A percentile compares a stretch with the other conserved stretches of the same genome.
Conservation (phyloP, 2,113 vertebrate genomes). For the Psophia crepitans region DNA sequence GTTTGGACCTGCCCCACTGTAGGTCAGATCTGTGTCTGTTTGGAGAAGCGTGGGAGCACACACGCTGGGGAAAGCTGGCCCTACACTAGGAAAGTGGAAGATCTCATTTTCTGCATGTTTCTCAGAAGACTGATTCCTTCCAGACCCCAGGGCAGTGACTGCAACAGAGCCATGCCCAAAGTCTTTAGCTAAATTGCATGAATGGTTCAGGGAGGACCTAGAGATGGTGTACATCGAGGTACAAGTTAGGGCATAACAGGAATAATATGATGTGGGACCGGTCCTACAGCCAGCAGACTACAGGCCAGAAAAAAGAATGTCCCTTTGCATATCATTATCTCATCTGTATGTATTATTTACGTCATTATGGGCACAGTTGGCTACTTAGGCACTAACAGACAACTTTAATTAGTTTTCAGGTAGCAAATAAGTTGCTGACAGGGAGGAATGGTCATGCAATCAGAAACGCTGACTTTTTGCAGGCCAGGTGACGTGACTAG, state of each 20-base stretch:
- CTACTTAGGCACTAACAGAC: background rate
- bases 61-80: rapidly evolving
- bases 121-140: background rate
- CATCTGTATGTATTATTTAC: background rate
- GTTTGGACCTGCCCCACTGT: background rate
- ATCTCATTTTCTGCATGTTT: background rate
- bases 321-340: background rate
- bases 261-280: background rate
- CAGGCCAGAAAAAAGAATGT: background rate
- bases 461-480: background rate
- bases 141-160: background rate
- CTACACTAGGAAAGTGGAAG: background rate
- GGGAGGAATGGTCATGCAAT: background rate
- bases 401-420: background rate
- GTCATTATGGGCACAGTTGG: background rate
- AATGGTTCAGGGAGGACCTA: background rate
- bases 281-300: background rate
- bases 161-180: background rate
- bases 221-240: background rate
- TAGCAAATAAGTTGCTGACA: background rate
- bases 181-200: background rate
- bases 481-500: background rate
- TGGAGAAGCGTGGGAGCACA: background rate
- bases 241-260: background rate
- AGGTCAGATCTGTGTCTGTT: background rate